Evolutionary conservation across 2,888 invertebrate species (phyloP).

Genomic region (Corbicula japonica): DNA sequence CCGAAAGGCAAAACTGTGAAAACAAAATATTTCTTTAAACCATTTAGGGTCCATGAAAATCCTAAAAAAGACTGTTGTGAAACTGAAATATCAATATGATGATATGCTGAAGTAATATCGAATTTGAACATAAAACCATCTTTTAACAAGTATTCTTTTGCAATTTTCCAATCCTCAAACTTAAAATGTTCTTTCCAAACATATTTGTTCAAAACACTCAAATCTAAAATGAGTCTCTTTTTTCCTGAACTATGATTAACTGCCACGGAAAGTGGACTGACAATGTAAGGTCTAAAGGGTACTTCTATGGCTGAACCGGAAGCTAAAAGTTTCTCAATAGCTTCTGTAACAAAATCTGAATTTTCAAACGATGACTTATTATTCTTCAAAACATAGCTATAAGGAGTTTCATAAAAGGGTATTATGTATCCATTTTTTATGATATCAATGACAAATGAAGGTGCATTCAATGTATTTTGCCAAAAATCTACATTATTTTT

Average conservation of each 20-base stretch:
- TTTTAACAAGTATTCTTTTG: background rate
- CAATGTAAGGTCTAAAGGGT: conserved; percentile 2
- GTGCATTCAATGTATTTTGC: background rate
- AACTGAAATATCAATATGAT: conserved; percentile 12
- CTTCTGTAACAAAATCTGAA: background rate
- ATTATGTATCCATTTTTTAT: conserved; percentile 7
- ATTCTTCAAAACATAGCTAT: background rate
- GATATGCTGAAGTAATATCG: conserved; percentile 9
- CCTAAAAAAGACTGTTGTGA: conserved; percentile 5
- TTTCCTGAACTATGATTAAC: background rate
- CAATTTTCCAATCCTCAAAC: conserved; percentile 14
- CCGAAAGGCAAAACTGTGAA: conserved; percentile 6
- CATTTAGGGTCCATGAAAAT: conserved; percentile 6
- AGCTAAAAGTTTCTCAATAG: background rate
- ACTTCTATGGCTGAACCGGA: background rate
- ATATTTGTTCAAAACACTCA: background rate
- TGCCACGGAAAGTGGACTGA: background rate
- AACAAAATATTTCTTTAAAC: conserved; percentile 3
- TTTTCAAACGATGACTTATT: background rate
- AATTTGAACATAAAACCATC: conserved; percentile 3
- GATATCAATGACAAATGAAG: background rate
- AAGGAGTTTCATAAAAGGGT: background rate
- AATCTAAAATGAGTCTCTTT: conserved; percentile 1
- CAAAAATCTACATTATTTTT: background rate
- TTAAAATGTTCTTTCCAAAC: conserved; percentile 9